Percentiles rank a stretch among this genome's conserved stretches.
These are phyloP conservation scores for Alethe castanea DNA, from an alignment of 2,113 vertebrate genomes.

Conservation along the genomic window DNA sequence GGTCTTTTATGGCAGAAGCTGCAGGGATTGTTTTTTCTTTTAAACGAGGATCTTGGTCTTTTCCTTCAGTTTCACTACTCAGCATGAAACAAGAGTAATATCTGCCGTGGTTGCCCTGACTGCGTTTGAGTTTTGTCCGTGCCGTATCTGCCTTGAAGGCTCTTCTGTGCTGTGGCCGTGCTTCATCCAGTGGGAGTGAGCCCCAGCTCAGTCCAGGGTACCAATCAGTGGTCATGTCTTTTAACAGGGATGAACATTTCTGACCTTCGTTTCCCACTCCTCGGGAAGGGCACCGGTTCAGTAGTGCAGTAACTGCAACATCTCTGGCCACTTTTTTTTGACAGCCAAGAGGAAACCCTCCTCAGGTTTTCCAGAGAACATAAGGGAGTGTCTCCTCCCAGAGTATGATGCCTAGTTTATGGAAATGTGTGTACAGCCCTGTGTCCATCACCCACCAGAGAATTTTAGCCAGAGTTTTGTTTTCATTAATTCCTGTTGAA, in stretches of 20 bases:
- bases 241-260: background rate
- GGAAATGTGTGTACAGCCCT: background rate
- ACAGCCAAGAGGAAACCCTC: background rate
- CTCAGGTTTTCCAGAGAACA: background rate
- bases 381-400: background rate
- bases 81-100: background rate
- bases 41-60: background rate
- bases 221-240: background rate
- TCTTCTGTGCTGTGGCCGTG: background rate
- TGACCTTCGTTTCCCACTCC: background rate
- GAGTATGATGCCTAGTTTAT: background rate
- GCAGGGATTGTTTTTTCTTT: background rate
- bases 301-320: no score
- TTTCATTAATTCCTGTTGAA: background rate
- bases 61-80: background rate
- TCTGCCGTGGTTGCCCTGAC: background rate
- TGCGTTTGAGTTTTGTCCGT: background rate
- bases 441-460: background rate
- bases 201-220: background rate
- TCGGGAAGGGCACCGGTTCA: rapidly evolving
- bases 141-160: background rate
- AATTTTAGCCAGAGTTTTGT: background rate
- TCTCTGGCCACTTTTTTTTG: background rate
- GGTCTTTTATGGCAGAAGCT: background rate
- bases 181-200: background rate